Evolutionary conservation across 2,888 invertebrate genomes (phyloP), one percentile per base, ranked within the genome.

Genomic region (Exephanes ischioxanthus): DNA sequence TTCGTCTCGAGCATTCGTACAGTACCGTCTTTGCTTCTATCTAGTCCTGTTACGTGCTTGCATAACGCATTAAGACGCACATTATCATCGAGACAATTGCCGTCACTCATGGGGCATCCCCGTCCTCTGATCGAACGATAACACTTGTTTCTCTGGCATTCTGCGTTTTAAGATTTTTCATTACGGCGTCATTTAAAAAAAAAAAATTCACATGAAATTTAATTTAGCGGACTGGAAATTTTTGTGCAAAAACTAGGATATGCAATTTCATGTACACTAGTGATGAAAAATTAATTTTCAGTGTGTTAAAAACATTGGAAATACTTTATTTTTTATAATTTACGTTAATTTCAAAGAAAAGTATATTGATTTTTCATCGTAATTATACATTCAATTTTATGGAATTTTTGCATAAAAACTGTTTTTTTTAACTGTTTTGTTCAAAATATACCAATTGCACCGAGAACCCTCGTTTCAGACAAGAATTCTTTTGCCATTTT

Each of bases 21-120:
- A 26, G 45, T n/a, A 48, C 48, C 5, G 19, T 67, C 67, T 41
- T 41, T 1, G n/a, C 14, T 19, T 4, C 4, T 4, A 67, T 41
- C 41, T 11, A 41, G 16, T 26, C 7, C 16, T 63, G 63, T 63
- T 16, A 63, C 63, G 33, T n/a, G 14, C 63, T 48, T 33, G n/a
- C 63, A 30, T 63, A 63, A 16, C 48, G 7, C 66, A 45, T 33
- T 30, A 45, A 45, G 72, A 58, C 16, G 26, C 55, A 58, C 30
- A 78, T 41, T 78, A 66, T 51, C 45, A 78, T 78, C 67, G 78
- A 67, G 67, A 78, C 83, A 83, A 83, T 83, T 72, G 77, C 82
- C 19, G 22, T 61, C 67, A 26, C 19, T 63, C 30, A 33, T 51
- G 82, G 71, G 71, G 51, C 48, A 72, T 78, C 33, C 58, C 72